phyloP scores from a whole-genome alignment of 2,113 vertebrate genomes.

The Oriolus oriolus region DNA sequence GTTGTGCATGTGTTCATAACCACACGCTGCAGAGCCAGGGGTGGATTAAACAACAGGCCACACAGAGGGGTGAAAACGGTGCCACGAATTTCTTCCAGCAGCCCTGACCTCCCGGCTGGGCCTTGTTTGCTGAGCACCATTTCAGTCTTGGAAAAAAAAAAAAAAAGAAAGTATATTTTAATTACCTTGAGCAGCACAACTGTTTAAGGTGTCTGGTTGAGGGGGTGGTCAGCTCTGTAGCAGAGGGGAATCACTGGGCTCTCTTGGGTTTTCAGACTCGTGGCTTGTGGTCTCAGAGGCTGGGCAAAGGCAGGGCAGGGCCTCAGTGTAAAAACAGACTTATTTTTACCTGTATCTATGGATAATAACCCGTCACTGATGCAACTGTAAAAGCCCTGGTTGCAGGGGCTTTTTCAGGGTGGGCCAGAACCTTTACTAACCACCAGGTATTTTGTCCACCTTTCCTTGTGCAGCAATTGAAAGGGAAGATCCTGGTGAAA shows the following conservation, averaged over 20 bases:
- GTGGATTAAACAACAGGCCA: neutral
- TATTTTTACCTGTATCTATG: neutral
- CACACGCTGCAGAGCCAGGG: neutral
- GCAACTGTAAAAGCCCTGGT: neutral
- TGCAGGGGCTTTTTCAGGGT: neutral
- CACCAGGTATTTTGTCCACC: neutral
- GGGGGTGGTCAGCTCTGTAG: neutral
- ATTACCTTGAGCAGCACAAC: neutral
- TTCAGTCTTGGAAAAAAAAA: neutral
- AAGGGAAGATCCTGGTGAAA: slow-evolving; percentile 87
- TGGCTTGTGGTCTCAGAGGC: neutral
- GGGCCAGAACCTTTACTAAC: neutral
- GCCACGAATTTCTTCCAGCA: neutral
- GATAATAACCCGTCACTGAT: neutral
- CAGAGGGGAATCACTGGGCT: neutral
- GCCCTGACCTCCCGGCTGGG: neutral
- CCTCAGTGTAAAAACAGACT: neutral
- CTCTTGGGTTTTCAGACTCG: neutral
- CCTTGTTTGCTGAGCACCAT: neutral
- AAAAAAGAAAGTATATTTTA: fast-evolving
- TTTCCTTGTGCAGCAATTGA: slow-evolving; percentile 79
- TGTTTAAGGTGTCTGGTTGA: neutral
- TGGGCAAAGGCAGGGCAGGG: neutral
- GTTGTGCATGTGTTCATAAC: neutral
- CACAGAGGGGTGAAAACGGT: neutral